Evolutionary conservation across 2,113 vertebrate species (phyloP).

Genomic region (Oreotrochilus melanogaster): DNA sequence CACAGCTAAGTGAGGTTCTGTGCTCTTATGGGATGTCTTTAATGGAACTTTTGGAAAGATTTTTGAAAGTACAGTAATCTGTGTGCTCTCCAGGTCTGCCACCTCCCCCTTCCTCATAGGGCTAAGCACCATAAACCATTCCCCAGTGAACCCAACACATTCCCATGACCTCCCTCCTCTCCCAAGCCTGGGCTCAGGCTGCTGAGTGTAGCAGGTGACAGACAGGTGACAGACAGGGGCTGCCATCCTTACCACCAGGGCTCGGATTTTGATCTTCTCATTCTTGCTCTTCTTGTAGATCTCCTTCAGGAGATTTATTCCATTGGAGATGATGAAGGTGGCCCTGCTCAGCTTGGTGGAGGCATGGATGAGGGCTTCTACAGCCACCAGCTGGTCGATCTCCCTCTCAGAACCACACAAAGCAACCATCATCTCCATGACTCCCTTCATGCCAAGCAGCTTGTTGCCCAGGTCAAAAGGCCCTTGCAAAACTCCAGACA

Average conservation of each 20-base stretch:
- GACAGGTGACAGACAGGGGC: neutral
- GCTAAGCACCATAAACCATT: neutral
- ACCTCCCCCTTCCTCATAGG: neutral
- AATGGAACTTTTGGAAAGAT: neutral
- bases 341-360: slow-evolving; percentile 95
- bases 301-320: slow-evolving; percentile 90
- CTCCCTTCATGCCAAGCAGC: slow-evolving; percentile 88
- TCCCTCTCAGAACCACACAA: slow-evolving; percentile 92
- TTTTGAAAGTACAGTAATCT: neutral
- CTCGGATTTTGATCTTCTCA: slow-evolving; percentile 96
- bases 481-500: slow-evolving; percentile 94
- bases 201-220: fast-evolving
- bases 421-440: slow-evolving; percentile 99
- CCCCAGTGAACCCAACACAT: neutral
- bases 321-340: slow-evolving; percentile 95
- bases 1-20: neutral
- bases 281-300: slow-evolving; percentile 98
- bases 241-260: slow-evolving; percentile 88
- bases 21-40: neutral
- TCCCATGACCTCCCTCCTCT: neutral
- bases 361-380: slow-evolving; percentile 93
- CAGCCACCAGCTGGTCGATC: slow-evolving; percentile 94
- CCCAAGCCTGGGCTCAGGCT: neutral
- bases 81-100: neutral
- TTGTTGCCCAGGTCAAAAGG: slow-evolving; percentile 94